phyloP scores from a whole-genome alignment of 2,113 vertebrate species.

The Lophius piscatorius region DNA sequence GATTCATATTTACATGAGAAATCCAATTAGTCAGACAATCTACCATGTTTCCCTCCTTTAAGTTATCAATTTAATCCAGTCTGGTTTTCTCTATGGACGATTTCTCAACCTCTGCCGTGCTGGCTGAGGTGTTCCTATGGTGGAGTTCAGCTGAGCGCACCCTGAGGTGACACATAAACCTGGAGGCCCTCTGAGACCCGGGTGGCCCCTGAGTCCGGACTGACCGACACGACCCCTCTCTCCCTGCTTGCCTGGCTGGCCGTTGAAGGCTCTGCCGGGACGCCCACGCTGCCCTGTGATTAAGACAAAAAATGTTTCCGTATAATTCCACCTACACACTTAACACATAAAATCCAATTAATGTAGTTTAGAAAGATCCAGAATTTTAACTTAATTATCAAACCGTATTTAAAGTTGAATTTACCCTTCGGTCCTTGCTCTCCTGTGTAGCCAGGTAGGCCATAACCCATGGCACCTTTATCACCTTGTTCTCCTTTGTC shows the following conservation, averaged over 20 bases:
- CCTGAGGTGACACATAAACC: constrained; percentile 79
- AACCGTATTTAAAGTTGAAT: not conserved
- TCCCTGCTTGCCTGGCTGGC: constrained; percentile 78
- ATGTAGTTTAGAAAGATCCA: too few relatives aligned
- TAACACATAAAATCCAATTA: too few relatives aligned
- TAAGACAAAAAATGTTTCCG: constrained; percentile 21
- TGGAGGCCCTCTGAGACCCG: constrained; percentile 78
- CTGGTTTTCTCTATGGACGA: constrained; percentile 57
- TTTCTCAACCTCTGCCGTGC: constrained; percentile 57
- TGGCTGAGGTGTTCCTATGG: constrained; percentile 45
- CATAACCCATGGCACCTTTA: constrained; percentile 69
- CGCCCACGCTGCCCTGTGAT: constrained; percentile 79
- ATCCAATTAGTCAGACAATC: constrained; percentile 43
- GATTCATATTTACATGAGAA: constrained; percentile 75
- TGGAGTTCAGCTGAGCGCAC: constrained; percentile 67
- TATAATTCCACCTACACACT: too few relatives aligned
- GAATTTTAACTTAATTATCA: not conserved
- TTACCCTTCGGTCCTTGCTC: constrained; percentile 75
- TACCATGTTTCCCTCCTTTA: constrained; percentile 25
- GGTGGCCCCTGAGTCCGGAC: constrained; percentile 76
- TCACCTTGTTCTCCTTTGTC: constrained; percentile 73
- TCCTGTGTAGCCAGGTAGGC: constrained; percentile 67
- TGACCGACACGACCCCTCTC: constrained; percentile 76
- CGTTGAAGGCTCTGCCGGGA: constrained; percentile 75
- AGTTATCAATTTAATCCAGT: constrained; percentile 15